A percentile compares a stretch with the other conserved stretches of the same genome.
These are phyloP conservation scores for Xanthorhoe designata DNA, from an alignment of 2,888 invertebrate species.

Conservation along the genomic window DNA sequence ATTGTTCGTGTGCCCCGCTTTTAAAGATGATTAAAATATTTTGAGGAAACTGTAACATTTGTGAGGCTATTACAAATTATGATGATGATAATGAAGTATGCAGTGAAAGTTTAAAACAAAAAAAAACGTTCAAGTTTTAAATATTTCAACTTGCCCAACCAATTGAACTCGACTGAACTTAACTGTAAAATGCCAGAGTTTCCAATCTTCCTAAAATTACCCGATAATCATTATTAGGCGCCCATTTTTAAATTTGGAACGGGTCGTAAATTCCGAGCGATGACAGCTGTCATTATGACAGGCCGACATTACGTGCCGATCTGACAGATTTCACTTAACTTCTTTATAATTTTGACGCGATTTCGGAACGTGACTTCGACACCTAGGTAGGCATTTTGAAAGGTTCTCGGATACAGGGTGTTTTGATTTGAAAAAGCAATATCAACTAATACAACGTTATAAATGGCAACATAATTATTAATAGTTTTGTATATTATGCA, in stretches of 20 bases:
- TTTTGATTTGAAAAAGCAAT: constrained; percentile 25
- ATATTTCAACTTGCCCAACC: neutral
- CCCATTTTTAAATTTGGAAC: constrained; percentile 46
- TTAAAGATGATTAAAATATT: constrained; percentile 5
- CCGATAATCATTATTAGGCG: constrained; percentile 46
- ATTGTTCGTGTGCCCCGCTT: constrained; percentile 32
- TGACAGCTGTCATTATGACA: constrained; percentile 64
- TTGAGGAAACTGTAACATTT: constrained; percentile 21
- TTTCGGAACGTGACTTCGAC: constrained; percentile 77
- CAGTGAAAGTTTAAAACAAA: neutral
- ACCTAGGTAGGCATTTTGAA: constrained; percentile 61
- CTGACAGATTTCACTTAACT: constrained; percentile 73
- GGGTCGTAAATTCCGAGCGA: constrained; percentile 56
- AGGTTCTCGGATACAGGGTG: constrained; percentile 52
- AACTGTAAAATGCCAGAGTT: constrained; percentile 19
- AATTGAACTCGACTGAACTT: constrained; percentile 3
- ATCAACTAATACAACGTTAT: no score
- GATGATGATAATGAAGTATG: neutral
- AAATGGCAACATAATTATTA: no score
- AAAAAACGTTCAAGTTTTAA: neutral
- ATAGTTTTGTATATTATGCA: no score
- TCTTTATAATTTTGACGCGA: constrained; percentile 81
- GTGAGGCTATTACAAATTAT: constrained; percentile 1
- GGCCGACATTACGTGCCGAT: constrained; percentile 59
- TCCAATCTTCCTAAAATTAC: constrained; percentile 37